Base-by-base conservation (phyloP, 2,888 invertebrate genomes). In the Pachydiplax longipennis region DNA sequence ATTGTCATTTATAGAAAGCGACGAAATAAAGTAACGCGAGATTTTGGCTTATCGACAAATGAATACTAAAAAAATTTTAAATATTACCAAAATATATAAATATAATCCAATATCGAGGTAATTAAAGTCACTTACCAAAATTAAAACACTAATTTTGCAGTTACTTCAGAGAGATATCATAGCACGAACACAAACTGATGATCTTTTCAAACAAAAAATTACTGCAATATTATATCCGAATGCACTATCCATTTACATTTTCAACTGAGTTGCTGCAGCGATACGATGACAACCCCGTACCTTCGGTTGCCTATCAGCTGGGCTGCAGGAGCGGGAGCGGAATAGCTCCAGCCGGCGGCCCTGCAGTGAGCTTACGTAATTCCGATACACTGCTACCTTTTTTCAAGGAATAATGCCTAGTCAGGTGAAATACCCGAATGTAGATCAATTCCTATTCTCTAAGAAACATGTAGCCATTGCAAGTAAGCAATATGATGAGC, bases 271-370 rank as follows among this genome's bases (percentile, higher is more conserved):
- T 87, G 61, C 87, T 61, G 37, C 61, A 65, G 35, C 87, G 87
- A 18, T 82, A 40, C n/a, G 61, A 37, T 65, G 31, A 65, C 87
- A 87, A n/a, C 37, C 40, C 13, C 61, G 61, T 58, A 87, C 87
- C 87, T 87, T 40, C 87, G 61, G 61, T 61, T 87, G 48, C 87
- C 61, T 35, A 65, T 87, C 87, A 87, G 61, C 87, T 87, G 87
- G 61, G 87, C 87, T 83, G 83, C 83, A 83, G 83, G 58, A 87
- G 87, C 87, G 65, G 87, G 65, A 87, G 61, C 87, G 87, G 87
- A 87, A 87, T 87, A 87, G 87, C 87, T 87, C 87, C 87, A 87
- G 87, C 87, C 65, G 87, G 87, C 40, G 87, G 87, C 87, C 87
- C 87, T 87, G 87, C 87, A 87, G 87, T 87, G 87, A 87, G 87